These are phyloP conservation scores for Vombatus ursinus DNA, from an alignment of 2,113 vertebrate genomes.

Conservation along the genomic window DNA sequence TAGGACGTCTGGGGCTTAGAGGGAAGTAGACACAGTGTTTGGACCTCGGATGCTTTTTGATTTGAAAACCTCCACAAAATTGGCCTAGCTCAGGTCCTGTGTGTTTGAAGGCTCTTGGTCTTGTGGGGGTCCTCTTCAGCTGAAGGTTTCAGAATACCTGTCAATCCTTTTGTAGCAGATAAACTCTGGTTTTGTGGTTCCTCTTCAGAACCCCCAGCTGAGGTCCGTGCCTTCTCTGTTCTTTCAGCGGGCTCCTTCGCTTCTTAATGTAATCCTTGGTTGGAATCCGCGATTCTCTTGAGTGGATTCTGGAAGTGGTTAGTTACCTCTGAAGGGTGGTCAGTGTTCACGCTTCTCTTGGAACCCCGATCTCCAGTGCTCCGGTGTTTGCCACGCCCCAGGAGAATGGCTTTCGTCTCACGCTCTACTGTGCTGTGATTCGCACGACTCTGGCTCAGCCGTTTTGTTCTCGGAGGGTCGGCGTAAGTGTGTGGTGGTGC, in stretches of 20 bases:
- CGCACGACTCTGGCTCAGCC: not conserved
- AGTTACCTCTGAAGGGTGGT: constrained; percentile 36
- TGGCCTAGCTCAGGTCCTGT: not conserved
- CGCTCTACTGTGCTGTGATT: not conserved
- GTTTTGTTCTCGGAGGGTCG: not conserved
- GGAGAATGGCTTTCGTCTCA: not conserved
- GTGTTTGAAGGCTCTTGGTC: not conserved
- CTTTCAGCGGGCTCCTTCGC: constrained; percentile 26
- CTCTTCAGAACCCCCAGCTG: constrained; percentile 8
- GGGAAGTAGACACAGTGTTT: not conserved
- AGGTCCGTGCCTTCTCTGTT: not conserved
- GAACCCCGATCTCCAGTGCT: not conserved
- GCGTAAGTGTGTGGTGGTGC: not conserved
- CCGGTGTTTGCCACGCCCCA: not conserved
- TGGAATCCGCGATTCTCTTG: constrained; percentile 12
- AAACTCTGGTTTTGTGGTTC: constrained; percentile 26
- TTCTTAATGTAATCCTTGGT: constrained; percentile 37
- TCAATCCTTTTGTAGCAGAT: not conserved
- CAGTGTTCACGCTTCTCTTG: constrained; percentile 50
- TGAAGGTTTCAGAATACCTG: not conserved
- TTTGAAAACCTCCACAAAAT: not conserved
- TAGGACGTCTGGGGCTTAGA: not conserved
- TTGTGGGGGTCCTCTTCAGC: not conserved
- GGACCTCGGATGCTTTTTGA: not conserved
- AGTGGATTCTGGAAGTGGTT: constrained; percentile 44